These are phyloP conservation scores for roundworm (Caenorhabditis elegans) DNA, from an alignment of 1,140 invertebrate genomes.

Conservation along the genomic window DNA sequence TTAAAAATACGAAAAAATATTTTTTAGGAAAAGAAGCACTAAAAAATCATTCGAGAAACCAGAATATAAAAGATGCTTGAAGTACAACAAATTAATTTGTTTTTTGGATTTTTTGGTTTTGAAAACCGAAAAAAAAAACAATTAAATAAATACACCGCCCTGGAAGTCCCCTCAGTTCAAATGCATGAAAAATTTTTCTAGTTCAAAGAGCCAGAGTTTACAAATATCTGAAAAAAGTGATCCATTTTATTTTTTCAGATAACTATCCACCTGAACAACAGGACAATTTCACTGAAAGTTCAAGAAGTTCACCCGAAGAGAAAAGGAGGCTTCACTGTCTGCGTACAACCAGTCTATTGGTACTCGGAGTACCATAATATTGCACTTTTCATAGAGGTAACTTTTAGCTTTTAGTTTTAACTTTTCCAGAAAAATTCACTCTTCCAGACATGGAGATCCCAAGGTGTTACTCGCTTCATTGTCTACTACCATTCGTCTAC, in stretches of 20 bases:
- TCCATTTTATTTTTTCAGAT: not conserved
- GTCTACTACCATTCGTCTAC: not conserved
- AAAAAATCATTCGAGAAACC: too few species aligned
- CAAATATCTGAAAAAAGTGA: too few species aligned
- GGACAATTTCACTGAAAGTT: not conserved
- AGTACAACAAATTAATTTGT: too few species aligned
- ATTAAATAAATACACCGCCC: too few species aligned
- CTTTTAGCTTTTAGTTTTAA: not conserved
- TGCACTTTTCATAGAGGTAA: conserved; percentile 9
- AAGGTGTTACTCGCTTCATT: not conserved
- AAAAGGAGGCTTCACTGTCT: not conserved
- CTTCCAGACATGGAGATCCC: conserved; percentile 10
- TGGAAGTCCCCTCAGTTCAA: too few species aligned
- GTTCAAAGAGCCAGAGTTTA: too few species aligned
- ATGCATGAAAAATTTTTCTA: too few species aligned
- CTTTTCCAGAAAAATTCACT: not conserved
- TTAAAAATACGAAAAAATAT: too few species aligned
- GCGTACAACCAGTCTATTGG: conserved; percentile 6
- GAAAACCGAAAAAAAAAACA: too few species aligned
- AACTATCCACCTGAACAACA: not conserved
- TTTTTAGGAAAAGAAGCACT: too few species aligned
- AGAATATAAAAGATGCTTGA: too few species aligned
- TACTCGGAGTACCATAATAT: conserved; percentile 13
- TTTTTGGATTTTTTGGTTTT: too few species aligned
- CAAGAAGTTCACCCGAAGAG: not conserved